A percentile compares a stretch with the other conserved stretches of the same genome.
phyloP scores from a whole-genome alignment of 2,888 invertebrate genomes.

The Griposia aprilina region DNA sequence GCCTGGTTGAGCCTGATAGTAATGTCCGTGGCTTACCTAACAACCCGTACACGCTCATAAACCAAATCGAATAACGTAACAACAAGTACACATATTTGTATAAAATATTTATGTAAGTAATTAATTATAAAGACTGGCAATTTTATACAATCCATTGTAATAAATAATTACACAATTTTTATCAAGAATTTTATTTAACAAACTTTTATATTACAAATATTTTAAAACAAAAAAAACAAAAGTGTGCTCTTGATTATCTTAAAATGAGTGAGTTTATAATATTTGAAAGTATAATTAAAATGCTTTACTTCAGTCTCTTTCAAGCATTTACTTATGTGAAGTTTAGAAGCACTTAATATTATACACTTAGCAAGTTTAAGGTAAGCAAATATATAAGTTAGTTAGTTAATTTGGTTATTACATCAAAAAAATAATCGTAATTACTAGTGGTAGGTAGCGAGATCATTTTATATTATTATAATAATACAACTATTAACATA shows the following conservation, averaged over 20 bases:
- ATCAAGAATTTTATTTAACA: slow-evolving; percentile 86
- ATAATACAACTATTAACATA: not conserved
- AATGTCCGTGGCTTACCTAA: not conserved
- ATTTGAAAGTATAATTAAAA: slow-evolving; percentile 55
- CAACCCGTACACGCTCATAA: slow-evolving; percentile 4
- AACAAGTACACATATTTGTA: slow-evolving; percentile 21
- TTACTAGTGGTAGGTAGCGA: slow-evolving; percentile 9
- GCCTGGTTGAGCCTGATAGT: not conserved
- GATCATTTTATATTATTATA: slow-evolving; percentile 1
- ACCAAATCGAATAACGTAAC: slow-evolving; percentile 4
- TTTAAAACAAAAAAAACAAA: slow-evolving; percentile 75
- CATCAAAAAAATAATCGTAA: not conserved
- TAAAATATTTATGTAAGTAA: slow-evolving; percentile 30
- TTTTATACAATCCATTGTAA: slow-evolving; percentile 72
- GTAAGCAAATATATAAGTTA: slow-evolving; percentile 23
- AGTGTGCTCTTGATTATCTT: slow-evolving; percentile 81
- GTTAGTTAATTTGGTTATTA: slow-evolving; percentile 9
- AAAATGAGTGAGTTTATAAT: slow-evolving; percentile 77
- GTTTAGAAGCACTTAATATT: slow-evolving; percentile 56
- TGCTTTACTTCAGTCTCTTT: slow-evolving; percentile 67
- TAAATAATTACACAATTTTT: slow-evolving; percentile 76
- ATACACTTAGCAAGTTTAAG: slow-evolving; percentile 49
- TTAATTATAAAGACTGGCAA: slow-evolving; percentile 76
- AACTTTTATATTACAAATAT: slow-evolving; percentile 78
- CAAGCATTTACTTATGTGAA: slow-evolving; percentile 60